These are phyloP conservation scores for Bujurquina vittata DNA, from an alignment of 2,113 vertebrate genomes.

Conservation along the genomic window DNA sequence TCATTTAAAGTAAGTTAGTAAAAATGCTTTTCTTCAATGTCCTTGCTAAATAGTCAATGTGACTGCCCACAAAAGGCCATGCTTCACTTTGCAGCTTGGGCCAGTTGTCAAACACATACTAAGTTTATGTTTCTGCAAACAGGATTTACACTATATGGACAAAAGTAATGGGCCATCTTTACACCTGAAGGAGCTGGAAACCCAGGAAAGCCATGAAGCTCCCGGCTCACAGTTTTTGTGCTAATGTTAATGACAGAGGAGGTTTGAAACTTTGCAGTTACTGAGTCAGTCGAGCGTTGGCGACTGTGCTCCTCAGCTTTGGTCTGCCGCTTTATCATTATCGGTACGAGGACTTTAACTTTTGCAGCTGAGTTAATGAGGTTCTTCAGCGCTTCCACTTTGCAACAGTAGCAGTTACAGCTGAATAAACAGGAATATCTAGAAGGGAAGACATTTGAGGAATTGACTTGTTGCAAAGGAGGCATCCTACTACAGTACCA, in stretches of 20 bases:
- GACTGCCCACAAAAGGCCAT: no score
- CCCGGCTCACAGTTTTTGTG: rapidly evolving
- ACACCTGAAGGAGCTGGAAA: not conserved
- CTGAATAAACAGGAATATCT: not conserved
- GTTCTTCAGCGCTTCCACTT: not conserved
- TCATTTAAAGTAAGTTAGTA: no score
- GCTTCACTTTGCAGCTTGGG: no score
- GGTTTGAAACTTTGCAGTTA: not conserved
- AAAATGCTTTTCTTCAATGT: no score
- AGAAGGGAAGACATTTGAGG: not conserved
- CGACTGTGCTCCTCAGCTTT: no score
- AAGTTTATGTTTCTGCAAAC: no score
- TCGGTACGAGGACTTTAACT: no score
- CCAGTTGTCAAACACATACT: no score
- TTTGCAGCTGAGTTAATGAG: not conserved
- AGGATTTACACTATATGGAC: not conserved
- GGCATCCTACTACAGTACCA: no score
- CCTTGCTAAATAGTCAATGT: no score
- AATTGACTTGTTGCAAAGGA: not conserved
- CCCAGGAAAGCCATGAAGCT: not conserved
- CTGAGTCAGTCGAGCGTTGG: not conserved
- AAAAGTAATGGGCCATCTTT: not conserved
- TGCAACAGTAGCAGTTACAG: not conserved
- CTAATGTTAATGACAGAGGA: not conserved
- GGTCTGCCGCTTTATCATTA: no score